A percentile compares a stretch with the other conserved stretches of the same genome.
Conservation (phyloP, 2,797 vertebrate species). For the Avahi laniger region DNA sequence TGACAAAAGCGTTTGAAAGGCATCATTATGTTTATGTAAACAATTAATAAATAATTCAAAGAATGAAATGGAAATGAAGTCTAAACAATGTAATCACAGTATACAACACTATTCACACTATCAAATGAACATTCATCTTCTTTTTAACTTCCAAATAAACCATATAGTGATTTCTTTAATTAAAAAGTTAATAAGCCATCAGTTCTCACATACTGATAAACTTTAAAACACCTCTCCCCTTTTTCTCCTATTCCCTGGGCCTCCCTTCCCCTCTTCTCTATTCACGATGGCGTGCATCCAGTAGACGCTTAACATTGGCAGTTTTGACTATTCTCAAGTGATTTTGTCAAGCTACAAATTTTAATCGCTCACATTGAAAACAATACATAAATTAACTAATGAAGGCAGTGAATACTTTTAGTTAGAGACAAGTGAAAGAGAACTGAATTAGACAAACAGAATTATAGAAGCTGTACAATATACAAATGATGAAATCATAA, state of each 20-base stretch:
- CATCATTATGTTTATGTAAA: neutral
- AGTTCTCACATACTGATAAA: neutral
- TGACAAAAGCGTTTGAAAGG: neutral
- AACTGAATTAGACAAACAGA: neutral
- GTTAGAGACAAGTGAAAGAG: neutral
- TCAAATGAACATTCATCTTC: neutral
- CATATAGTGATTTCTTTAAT: neutral
- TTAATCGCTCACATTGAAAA: neutral
- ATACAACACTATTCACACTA: neutral
- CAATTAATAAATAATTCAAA: neutral
- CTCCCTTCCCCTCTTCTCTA: neutral
- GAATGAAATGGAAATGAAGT: neutral
- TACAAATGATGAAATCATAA: neutral
- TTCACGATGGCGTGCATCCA: accelerated
- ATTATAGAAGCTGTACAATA: neutral
- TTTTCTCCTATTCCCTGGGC: neutral
- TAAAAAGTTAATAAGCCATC: neutral
- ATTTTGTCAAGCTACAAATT: neutral
- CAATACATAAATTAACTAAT: neutral
- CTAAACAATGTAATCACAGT: neutral
- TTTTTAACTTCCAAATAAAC: slow-evolving; percentile 6
- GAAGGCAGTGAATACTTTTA: neutral
- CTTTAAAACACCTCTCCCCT: neutral
- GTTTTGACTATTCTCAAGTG: neutral
- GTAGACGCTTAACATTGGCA: neutral